Base-by-base conservation (phyloP, 30 jellyfish, hydroid and myxozoan genomes). In the Mastigias papua region DNA sequence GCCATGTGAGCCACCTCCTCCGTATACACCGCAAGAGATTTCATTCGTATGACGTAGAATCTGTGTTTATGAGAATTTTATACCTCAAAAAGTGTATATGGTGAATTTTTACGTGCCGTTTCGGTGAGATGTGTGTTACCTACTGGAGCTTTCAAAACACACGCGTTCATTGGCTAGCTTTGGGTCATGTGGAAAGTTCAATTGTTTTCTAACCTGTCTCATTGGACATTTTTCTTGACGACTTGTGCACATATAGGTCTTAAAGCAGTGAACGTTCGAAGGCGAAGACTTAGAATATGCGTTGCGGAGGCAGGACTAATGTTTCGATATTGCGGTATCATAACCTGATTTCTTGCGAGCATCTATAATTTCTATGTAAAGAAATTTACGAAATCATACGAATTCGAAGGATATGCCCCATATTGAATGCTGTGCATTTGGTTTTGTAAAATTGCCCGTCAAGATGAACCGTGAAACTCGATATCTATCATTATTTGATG, bases 1-100 rank as follows among this genome's bases (percentile, higher is more conserved):
- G 21, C 89, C 89, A 9, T 78, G 97, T 33, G 97, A 89, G 46
- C 97, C 97, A n/a, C 97, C 97, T 22, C 97, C 97, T 34, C 97
- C 97, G 28, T 89, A 89, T 57, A 89, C 97, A 68, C 97, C 97
- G 25, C 92, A 89, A 46, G 97, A 71, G 50, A 66, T 78, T 19
- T 66, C 89, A 34, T 76, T 71, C 48, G 95, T 86, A 63, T 84
- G 93, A 84, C 93, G 73, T 42, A 71, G 37, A 7, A 9, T 21
- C 10, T 61, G 67, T 33, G 50, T 78, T 21, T 31, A 7, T 28
- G 27, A 10, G 78, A 23, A 54, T 78, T 78, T 33, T 27, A 37
- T 69, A 69, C 29, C 62, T 3, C 22, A 25, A 42, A 63, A 9
- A 3, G 42, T 63, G 74, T 17, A 22, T 22, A 25, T 25, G 74